phyloP scores from a whole-genome alignment of 1,140 invertebrate genomes.

The Drosophila varians region DNA sequence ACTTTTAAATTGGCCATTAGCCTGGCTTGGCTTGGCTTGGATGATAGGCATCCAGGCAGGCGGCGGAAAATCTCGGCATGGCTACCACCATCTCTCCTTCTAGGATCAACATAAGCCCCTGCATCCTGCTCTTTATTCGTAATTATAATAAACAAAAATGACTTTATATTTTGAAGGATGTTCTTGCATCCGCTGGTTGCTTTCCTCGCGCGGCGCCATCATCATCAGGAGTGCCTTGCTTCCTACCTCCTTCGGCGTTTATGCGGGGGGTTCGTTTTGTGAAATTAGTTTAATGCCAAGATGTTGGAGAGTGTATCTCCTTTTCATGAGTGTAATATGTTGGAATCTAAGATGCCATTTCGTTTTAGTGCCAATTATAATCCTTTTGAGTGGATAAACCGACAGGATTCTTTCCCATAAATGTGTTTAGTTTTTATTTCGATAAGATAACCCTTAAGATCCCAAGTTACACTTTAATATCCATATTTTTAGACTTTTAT shows the following conservation, averaged over 20 bases:
- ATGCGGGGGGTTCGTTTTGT: background rate
- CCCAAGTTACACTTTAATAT: no score
- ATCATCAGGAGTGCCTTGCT: conserved; percentile 29
- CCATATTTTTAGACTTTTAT: no score
- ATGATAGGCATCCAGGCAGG: background rate
- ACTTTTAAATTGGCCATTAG: conserved; percentile 76
- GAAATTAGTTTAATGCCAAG: background rate
- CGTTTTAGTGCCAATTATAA: no score
- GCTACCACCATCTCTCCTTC: background rate
- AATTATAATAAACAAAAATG: conserved; percentile 61
- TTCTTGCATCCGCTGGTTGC: conserved; percentile 48
- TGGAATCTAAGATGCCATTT: no score
- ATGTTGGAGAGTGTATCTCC: no score
- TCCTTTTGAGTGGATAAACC: no score
- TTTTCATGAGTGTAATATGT: no score
- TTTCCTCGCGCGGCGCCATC: conserved; percentile 23
- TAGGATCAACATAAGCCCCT: conserved; percentile 22
- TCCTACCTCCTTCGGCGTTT: conserved; percentile 2
- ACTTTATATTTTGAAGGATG: conserved; percentile 54
- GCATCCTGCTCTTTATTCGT: conserved; percentile 54
- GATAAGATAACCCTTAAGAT: no score
- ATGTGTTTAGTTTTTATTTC: no score
- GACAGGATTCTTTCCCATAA: no score
- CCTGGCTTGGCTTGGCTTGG: conserved; percentile 40
- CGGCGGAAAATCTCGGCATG: conserved; percentile 15